Base-by-base conservation (phyloP, 1,140 invertebrate species). In the Drosophila pallidifrons region DNA sequence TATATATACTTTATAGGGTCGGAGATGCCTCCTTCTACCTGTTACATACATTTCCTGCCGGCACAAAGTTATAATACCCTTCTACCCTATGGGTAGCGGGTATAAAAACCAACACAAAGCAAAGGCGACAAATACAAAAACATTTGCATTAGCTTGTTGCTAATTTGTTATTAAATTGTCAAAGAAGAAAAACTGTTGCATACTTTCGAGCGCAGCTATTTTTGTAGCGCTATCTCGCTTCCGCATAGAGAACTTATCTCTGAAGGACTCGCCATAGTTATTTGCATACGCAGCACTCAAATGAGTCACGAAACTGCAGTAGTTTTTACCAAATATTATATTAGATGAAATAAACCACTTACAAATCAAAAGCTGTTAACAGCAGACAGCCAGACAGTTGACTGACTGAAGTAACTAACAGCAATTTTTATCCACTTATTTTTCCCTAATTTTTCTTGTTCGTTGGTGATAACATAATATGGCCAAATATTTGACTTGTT, bases 211-310 rank as follows among this genome's bases (percentile, higher is more conserved):
- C 72, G 72, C 43, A 5, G 1, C 5, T 2, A 64, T 47, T 16
- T 43, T 20, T 35, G 47, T 4, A 13, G 1, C 13, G 30, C 13
- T 51, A 7, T 64, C 32, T 43, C 38, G 8, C 10, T 54, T 15
- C 20, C 11, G 20, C 32, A 5, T 25, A 16, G 7, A 8, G 3
- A 30, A 1, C 32, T 43, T 75, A 63, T 75, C 58, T 75, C 3
- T 57, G 43, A 74, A 60, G 59, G 43, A 38, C 59, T 55, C 13
- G 1, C 32, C 41, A 59, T 2, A 69, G 64, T 7, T 79, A 79
- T 79, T 79, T 79, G 67, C 73, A 67, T 72, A 72, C 65, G 71
- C 71, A 76, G n/a, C 13, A 13, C 49, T 32, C 8, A 57, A 45
- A 47, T 75, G 58, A 69, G 54, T 72, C 76, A 78, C 11, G 52